Conservation (phyloP, 2,797 vertebrate species). For the Cheirogaleus major region DNA sequence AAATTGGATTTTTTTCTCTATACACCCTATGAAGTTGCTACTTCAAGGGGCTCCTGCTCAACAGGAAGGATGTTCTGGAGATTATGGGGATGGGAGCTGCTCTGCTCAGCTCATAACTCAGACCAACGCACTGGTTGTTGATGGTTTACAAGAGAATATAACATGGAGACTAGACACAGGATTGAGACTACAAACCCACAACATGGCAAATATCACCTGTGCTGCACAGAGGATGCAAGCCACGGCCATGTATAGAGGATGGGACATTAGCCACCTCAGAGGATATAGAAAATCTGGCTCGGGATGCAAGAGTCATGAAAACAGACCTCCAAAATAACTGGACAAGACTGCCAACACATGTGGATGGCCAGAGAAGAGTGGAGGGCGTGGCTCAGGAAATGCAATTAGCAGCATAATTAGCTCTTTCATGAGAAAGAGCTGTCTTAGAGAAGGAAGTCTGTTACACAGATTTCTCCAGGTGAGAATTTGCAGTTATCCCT, state of each 20-base stretch:
- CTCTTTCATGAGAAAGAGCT: not conserved
- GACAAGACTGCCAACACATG: too few species aligned
- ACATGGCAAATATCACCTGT: not conserved
- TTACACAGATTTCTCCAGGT: not conserved
- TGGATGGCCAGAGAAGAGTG: not conserved
- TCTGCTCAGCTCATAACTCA: not conserved
- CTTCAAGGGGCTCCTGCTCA: too few species aligned
- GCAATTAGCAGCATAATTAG: too few species aligned
- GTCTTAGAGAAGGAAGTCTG: too few species aligned
- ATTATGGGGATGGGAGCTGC: not conserved
- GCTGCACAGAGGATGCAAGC: not conserved
- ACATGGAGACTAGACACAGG: not conserved
- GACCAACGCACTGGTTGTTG: not conserved
- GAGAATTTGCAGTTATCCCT: not conserved
- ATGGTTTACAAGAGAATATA: not conserved
- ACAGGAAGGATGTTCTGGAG: not conserved
- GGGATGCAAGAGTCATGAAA: not conserved
- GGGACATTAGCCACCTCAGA: not conserved
- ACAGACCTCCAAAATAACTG: not conserved
- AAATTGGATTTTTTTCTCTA: not conserved
- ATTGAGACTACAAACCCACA: not conserved
- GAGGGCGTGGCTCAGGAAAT: not conserved
- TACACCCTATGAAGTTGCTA: fast-evolving
- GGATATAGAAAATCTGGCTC: not conserved
- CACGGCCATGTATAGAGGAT: not conserved